Evolutionary conservation across 37 sponge, comb jelly and placozoan species (phyloP).

Genomic region (Spongia lamella): DNA sequence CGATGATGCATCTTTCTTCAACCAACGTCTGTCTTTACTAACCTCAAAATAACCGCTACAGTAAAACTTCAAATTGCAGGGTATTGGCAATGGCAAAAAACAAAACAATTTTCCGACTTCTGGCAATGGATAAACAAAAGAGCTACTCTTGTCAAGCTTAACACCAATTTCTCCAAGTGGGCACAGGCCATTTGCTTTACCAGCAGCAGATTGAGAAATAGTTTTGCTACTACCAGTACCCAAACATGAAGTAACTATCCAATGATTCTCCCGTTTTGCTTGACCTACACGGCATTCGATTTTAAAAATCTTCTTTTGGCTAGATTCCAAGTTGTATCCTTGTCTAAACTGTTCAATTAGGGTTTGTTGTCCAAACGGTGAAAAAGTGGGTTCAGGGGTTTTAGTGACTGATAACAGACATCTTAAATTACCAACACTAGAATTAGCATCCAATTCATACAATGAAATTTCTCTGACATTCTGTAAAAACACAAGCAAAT

Average conservation of each 20-base stretch:
- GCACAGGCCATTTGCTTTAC: conserved; percentile 17
- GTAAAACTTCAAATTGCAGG: conserved; percentile 36
- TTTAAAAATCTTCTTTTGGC: too few species aligned
- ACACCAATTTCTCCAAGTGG: conserved; percentile 53
- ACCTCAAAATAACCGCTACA: conserved; percentile 64
- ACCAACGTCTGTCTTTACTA: conserved; percentile 43
- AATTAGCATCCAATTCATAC: conserved; percentile 27
- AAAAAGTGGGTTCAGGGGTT: neutral
- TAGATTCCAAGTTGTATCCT: too few species aligned
- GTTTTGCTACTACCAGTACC: neutral
- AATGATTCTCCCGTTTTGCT: neutral
- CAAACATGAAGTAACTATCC: conserved; percentile 35
- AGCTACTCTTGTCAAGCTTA: neutral
- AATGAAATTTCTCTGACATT: conserved; percentile 45
- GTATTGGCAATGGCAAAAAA: conserved; percentile 57
- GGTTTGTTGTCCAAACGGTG: too few species aligned
- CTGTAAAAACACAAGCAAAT: conserved; percentile 60
- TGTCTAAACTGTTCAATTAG: too few species aligned
- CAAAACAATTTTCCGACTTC: conserved; percentile 38
- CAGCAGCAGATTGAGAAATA: neutral
- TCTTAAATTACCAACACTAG: neutral
- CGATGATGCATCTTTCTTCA: conserved; percentile 20
- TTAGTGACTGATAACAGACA: conserved; percentile 10
- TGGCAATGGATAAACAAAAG: neutral
- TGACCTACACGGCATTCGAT: neutral